Evolutionary conservation across 2,888 invertebrate species (phyloP), one percentile per base, ranked within the genome.

Genomic region (Tetramorium bicarinatum): DNA sequence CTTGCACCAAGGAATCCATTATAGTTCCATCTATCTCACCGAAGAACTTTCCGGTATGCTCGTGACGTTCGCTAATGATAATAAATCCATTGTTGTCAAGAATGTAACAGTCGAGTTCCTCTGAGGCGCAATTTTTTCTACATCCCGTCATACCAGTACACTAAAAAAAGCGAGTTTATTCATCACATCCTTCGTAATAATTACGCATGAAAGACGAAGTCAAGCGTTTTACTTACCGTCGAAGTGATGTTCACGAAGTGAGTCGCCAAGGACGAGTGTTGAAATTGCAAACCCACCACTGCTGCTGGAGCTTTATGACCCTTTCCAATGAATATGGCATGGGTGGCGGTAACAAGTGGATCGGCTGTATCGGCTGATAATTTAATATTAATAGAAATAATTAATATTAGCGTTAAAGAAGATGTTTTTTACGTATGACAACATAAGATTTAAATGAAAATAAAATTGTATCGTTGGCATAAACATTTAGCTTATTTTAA

Each of bases 41-140:
- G 93, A 99, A 99, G 95, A 99, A 99, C 92, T 97, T 96, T 1
- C 99, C 99, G 1, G 98, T 98, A 92, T 99, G 98, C 61, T 97
- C 97, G 49, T 96, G 96, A 89, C 97, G 97, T 95, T 99, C 98
- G 0, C 98, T 98, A 56, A 98, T 97, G 76, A 99, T 97, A 75
- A 99, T 97, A 94, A 98, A 99, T 18, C 99, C 99, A 94, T 98
- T 99, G 95, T 99, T 98, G 94, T 99, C 99, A 81, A 99, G 95
- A 52, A 99, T 97, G 94, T 98, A 99, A 94, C 99, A 99, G 93
- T 99, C 98, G 41, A 98, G 95, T 90, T 98, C 98, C 87, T 97
- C 97, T 13, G 98, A 98, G 21, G 97, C 98, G 92, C 98, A 98
- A 0, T 97, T 98, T 92, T 98, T 98, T 92, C 97, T 97, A 93